A percentile compares a stretch with the other conserved stretches of the same genome.
phyloP scores from a whole-genome alignment of 2,888 invertebrate species.

The Seladonia tumulorum region DNA sequence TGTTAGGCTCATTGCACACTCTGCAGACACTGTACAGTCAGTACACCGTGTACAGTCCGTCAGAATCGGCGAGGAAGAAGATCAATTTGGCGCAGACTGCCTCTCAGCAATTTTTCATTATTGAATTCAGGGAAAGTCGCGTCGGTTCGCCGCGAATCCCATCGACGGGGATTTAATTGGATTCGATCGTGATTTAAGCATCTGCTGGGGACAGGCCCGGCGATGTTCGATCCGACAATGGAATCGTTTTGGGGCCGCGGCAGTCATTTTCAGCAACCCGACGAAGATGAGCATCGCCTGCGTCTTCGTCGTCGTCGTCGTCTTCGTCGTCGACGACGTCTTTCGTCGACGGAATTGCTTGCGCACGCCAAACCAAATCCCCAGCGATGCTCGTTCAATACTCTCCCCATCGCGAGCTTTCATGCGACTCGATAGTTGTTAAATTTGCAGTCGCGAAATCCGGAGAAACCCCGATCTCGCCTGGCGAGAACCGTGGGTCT shows the following conservation, averaged over 20 bases:
- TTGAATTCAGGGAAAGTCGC: background rate
- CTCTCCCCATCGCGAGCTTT: background rate
- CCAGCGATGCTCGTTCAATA: constrained; percentile 8
- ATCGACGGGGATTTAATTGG: background rate
- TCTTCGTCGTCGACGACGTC: background rate
- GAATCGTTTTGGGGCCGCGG: constrained; percentile 40
- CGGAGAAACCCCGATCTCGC: background rate
- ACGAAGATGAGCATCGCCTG: background rate
- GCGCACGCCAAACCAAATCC: constrained; percentile 1
- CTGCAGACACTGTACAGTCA: background rate
- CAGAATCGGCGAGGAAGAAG: background rate
- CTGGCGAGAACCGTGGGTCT: background rate
- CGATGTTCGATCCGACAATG: constrained; percentile 42
- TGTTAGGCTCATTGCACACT: too few species aligned
- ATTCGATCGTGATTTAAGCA: constrained; percentile 11
- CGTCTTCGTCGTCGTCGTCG: background rate
- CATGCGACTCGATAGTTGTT: background rate
- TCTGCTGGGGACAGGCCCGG: constrained; percentile 34
- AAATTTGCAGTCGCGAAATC: background rate
- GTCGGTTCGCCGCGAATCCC: background rate
- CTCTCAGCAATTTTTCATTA: constrained; percentile 8
- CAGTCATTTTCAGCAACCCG: constrained; percentile 47
- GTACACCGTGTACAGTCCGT: background rate
- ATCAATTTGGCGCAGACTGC: background rate
- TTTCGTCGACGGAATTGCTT: constrained; percentile 10